These are phyloP conservation scores for Pipistrellus kuhlii DNA, from an alignment of 2,797 vertebrate genomes.

Conservation along the genomic window DNA sequence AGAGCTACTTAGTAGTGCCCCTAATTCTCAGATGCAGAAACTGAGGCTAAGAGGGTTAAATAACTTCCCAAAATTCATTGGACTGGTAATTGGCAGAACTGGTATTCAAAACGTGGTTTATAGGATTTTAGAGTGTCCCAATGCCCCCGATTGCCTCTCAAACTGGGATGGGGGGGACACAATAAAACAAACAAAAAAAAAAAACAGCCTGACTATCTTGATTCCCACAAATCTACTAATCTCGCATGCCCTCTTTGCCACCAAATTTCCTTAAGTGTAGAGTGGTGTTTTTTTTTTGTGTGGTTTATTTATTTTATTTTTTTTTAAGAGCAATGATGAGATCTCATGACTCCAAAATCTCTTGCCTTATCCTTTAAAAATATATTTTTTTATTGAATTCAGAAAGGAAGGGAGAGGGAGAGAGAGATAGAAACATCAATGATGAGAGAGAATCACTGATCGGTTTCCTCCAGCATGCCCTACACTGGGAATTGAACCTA, in stretches of 20 bases:
- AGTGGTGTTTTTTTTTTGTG: not conserved
- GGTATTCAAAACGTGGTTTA: slow-evolving; percentile 8
- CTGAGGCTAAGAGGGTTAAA: not conserved
- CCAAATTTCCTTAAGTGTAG: slow-evolving; percentile 5
- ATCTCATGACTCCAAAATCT: slow-evolving; percentile 23
- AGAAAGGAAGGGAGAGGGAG: too few species aligned
- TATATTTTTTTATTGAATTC: too few species aligned
- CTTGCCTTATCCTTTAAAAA: not conserved
- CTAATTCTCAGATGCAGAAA: slow-evolving; percentile 37
- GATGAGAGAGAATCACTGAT: too few species aligned
- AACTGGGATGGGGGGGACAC: not conserved
- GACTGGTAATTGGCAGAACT: not conserved
- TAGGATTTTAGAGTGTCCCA: not conserved
- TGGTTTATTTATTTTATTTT: not conserved
- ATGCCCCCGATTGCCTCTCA: not conserved
- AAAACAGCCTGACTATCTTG: not conserved
- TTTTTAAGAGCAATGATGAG: not conserved
- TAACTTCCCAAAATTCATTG: slow-evolving; percentile 44
- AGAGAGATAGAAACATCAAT: too few species aligned
- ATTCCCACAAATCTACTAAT: not conserved
- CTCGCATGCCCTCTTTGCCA: not conserved
- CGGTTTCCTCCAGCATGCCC: too few species aligned
- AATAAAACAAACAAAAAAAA: not conserved
- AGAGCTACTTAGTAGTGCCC: not conserved
- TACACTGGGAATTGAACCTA: too few species aligned